A percentile compares a stretch with the other conserved stretches of the same genome.
Conservation (phyloP, 2,888 invertebrate genomes). For the Griposia aprilina region DNA sequence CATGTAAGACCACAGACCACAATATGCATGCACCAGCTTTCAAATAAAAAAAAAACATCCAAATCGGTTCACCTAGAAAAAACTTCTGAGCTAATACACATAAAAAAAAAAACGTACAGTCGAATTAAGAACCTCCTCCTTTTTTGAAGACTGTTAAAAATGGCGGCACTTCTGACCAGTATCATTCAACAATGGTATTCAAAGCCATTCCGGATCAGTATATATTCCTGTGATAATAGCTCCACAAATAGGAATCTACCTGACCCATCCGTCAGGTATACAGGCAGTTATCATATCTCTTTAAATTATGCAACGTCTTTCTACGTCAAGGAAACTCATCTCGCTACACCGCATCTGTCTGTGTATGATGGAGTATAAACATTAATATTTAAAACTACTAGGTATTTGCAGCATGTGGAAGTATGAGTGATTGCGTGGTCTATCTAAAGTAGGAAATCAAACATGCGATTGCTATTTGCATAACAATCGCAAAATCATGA, state of each 20-base stretch:
- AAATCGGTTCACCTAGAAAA: too few relatives aligned
- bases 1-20: too few relatives aligned
- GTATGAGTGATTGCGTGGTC: background rate
- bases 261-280: background rate
- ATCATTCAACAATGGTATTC: constrained; percentile 20
- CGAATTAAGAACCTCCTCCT: too few relatives aligned
- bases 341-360: background rate
- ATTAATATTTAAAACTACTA: constrained; percentile 36
- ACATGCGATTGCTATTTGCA: constrained; percentile 23
- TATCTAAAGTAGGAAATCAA: constrained; percentile 22
- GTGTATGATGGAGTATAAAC: background rate
- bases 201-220: background rate
- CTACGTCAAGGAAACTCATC: background rate
- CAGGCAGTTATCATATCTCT: background rate
- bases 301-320: constrained; percentile 23
- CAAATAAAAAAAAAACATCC: too few relatives aligned
- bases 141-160: too few relatives aligned
- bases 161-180: background rate
- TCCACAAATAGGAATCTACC: background rate
- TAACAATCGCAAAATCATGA: constrained; percentile 17
- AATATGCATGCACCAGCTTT: too few relatives aligned
- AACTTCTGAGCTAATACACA: too few relatives aligned
- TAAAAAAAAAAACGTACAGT: too few relatives aligned
- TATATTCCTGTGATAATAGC: background rate
- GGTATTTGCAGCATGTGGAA: constrained; percentile 1